A percentile compares a stretch with the other conserved stretches of the same genome.
Evolutionary conservation across 2,797 vertebrate genomes (phyloP).

Genomic region (Glyptemys insculpta): DNA sequence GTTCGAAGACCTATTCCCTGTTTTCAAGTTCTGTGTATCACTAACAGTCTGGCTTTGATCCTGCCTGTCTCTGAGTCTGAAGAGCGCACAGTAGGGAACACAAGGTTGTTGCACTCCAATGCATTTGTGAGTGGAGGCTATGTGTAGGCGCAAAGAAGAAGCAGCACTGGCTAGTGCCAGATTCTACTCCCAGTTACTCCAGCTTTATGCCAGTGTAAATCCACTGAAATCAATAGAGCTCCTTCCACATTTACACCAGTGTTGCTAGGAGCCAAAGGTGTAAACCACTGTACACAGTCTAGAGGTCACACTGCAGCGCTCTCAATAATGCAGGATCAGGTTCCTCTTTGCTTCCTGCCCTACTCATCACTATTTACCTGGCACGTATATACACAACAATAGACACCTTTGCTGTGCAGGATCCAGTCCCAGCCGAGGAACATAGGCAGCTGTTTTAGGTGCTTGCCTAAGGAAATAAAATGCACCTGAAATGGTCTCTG

Average conservation of each 20-base stretch:
- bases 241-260: neutral
- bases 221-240: neutral
- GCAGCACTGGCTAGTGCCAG: neutral
- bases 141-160: neutral
- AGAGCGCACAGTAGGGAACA: neutral
- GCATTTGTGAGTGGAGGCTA: fast-evolving
- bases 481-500: neutral
- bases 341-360: neutral
- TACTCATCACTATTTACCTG: neutral
- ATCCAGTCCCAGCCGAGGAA: neutral
- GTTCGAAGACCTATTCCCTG: neutral
- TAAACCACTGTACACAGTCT: neutral
- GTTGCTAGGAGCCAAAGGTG: neutral
- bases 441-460: neutral
- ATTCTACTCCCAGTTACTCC: neutral
- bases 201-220: neutral
- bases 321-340: neutral
- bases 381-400: neutral
- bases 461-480: neutral
- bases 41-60: neutral
- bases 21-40: neutral
- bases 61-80: fast-evolving
- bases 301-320: neutral
- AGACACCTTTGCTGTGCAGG: neutral
- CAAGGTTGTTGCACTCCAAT: neutral